These are phyloP conservation scores for Amiota communis DNA, from an alignment of 2,888 invertebrate genomes.

Conservation along the genomic window DNA sequence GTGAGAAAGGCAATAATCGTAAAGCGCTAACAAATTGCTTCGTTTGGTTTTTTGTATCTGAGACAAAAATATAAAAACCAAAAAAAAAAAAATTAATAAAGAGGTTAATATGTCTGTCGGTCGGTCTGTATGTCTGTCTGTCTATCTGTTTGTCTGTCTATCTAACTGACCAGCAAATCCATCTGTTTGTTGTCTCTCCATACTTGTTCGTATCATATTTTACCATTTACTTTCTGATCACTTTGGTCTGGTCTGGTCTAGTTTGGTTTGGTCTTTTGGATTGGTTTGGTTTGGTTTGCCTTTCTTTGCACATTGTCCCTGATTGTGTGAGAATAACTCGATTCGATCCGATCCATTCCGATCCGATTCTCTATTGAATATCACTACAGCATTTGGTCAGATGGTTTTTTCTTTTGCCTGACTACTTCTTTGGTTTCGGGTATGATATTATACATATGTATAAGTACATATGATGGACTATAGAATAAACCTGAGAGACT, in stretches of 20 bases:
- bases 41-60: conserved; percentile 35
- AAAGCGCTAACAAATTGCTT: conserved; percentile 66
- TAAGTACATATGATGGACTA: neutral
- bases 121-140: neutral
- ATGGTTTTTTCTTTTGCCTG: no score
- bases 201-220: no score
- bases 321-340: no score
- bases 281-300: no score
- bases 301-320: no score
- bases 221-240: neutral
- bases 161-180: neutral
- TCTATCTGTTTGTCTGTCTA: conserved; percentile 3
- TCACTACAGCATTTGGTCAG: no score
- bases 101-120: conserved; percentile 24
- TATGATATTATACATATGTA: no score
- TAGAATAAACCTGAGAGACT: neutral
- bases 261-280: no score
- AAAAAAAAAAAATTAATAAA: neutral
- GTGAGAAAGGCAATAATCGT: conserved; percentile 70
- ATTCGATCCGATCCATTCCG: no score
- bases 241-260: neutral
- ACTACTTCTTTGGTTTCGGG: no score
- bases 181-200: conserved; percentile 2
- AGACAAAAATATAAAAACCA: no score
- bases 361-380: no score